Conservation (phyloP, 2,797 vertebrate species). For the Enteromius unitaeniatus region DNA sequence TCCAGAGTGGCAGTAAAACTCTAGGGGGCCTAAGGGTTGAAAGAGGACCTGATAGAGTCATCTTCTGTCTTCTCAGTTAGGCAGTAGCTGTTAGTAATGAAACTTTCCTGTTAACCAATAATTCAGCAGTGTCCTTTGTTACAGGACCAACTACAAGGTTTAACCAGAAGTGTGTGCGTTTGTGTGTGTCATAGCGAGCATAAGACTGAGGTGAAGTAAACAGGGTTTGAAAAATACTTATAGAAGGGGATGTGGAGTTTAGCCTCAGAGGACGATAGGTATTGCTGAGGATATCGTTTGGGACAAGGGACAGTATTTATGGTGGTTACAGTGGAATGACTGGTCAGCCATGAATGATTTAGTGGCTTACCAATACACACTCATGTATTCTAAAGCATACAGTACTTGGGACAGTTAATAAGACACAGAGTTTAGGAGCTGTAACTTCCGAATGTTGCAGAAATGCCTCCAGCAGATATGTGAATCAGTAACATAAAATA, state of each 20-base stretch:
- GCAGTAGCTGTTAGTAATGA: constrained; percentile 64
- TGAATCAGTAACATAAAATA: constrained; percentile 75
- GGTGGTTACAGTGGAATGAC: not conserved
- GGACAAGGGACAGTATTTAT: not conserved
- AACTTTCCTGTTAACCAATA: constrained; percentile 54
- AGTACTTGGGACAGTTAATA: constrained; percentile 64
- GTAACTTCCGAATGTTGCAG: constrained; percentile 51
- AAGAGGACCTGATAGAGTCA: constrained; percentile 19
- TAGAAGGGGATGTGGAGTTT: not conserved
- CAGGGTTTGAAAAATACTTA: not conserved
- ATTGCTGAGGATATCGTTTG: not conserved
- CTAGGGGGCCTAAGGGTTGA: not conserved
- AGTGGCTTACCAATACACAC: constrained; percentile 20
- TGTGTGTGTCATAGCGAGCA: constrained; percentile 6
- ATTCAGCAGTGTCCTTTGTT: constrained; percentile 50
- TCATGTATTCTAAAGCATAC: constrained; percentile 7
- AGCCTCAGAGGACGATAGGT: not conserved
- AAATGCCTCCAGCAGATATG: constrained; percentile 54
- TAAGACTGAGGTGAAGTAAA: not conserved
- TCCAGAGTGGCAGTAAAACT: not conserved
- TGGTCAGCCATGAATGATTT: constrained; percentile 66
- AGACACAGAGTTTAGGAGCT: constrained; percentile 61
- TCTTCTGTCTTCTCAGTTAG: constrained; percentile 21
- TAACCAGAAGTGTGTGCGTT: constrained; percentile 44
- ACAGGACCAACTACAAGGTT: constrained; percentile 63